Evolutionary conservation across 2,113 vertebrate species (phyloP).

Genomic region (Eira barbara): DNA sequence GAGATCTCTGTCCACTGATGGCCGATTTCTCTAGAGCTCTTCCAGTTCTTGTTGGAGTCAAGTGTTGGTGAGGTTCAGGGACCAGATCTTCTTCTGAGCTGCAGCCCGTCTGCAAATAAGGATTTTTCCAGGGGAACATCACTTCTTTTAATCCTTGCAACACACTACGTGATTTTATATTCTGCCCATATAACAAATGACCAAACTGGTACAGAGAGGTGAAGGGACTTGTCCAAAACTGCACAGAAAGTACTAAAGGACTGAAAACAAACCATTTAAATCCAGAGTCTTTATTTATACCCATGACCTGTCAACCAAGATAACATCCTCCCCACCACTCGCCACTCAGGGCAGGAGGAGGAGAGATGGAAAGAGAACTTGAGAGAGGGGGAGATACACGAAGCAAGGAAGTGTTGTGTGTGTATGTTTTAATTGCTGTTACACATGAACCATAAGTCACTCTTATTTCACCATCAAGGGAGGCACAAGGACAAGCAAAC

Average conservation of each 20-base stretch:
- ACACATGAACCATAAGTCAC: slow-evolving; percentile 39
- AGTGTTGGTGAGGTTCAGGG: neutral
- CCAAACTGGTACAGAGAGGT: neutral
- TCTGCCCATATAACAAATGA: neutral
- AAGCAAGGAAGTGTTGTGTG: neutral
- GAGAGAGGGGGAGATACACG: neutral
- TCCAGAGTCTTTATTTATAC: neutral
- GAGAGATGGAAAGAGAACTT: neutral
- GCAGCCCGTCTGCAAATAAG: neutral
- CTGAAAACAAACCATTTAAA: neutral
- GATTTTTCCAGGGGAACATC: neutral
- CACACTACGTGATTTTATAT: neutral
- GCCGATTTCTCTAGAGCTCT: neutral
- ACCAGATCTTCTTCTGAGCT: neutral
- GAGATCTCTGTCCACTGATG: neutral
- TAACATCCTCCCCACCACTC: neutral
- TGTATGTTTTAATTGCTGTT: slow-evolving; percentile 50
- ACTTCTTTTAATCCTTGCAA: neutral
- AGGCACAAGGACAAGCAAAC: slow-evolving; percentile 72
- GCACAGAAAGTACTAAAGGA: neutral
- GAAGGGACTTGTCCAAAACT: neutral
- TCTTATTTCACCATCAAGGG: slow-evolving; percentile 57
- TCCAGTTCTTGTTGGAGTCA: neutral
- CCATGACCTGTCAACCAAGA: neutral
- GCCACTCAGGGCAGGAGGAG: neutral